phyloP scores from a whole-genome alignment of 2,797 vertebrate genomes.

The Scleropages formosus region DNA sequence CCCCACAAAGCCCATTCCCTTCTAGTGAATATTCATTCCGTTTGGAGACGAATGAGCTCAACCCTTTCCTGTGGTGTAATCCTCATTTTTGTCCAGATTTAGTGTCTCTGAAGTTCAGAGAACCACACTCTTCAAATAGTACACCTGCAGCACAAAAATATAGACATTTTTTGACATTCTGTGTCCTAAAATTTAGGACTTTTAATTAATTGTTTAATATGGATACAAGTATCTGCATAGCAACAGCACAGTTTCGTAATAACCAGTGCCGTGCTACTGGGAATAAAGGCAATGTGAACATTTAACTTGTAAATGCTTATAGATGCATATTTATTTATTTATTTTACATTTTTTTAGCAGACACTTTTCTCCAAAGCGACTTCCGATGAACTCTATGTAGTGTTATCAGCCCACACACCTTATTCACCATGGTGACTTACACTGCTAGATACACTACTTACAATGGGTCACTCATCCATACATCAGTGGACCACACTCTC shows the following conservation, averaged over 20 bases:
- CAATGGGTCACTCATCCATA: too few species aligned
- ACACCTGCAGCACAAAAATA: neutral
- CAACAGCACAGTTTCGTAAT: conserved; percentile 6
- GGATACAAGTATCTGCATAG: neutral
- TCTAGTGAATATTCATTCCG: conserved; percentile 10
- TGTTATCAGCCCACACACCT: too few species aligned
- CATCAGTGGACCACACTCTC: too few species aligned
- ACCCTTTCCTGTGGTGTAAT: conserved; percentile 17
- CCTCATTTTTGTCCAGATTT: conserved; percentile 4
- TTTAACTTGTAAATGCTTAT: too few species aligned
- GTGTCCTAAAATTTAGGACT: neutral
- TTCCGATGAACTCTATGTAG: too few species aligned
- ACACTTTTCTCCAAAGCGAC: too few species aligned
- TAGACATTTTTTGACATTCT: neutral
- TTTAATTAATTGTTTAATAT: conserved; percentile 5
- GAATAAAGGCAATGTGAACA: too few species aligned
- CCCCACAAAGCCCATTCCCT: neutral
- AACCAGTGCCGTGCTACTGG: neutral
- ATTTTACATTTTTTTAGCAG: too few species aligned
- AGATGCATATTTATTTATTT: too few species aligned
- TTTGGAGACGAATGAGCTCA: conserved; percentile 1
- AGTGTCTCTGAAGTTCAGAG: neutral
- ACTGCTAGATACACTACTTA: too few species aligned
- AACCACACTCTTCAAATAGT: conserved; percentile 21
- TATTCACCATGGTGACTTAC: too few species aligned